Base-by-base conservation (phyloP, 2,113 vertebrate genomes). In the Chaetodon auriga region DNA sequence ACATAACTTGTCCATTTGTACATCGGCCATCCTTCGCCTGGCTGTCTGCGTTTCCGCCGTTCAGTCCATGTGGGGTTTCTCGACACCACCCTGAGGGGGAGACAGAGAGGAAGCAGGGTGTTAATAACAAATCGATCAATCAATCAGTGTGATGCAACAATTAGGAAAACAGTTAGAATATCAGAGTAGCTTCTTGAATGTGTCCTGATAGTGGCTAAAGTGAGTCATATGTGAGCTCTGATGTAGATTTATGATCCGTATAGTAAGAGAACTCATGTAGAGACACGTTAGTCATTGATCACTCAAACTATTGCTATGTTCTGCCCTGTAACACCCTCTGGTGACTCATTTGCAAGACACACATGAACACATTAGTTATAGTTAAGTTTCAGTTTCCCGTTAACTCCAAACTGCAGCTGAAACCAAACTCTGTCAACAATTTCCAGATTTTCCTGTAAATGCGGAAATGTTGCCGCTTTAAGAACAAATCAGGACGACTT, bases 61-160 rank as follows among this genome's bases (percentile, higher is more conserved):
- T 68, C 65, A 98, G 81, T 98, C 98, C 54, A 93, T 97, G 86
- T 98, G 98, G 36, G 96, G 95, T 90, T 98, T 98, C 85, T 98
- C 97, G 0, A 95, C 92, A 41, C 96, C 95, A 41, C 96, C 97
- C 97, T 99, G 65, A n/a, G 35, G 68, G 81, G 81, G 23, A 76
- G 58, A 81, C 14, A 89, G 48, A 86, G 5, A 68, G 77, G 60
- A 68, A 21, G n/a, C 0, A 1, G 0, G 1, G 11, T 2, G 51
- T 90, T 58, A 89, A 46, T 19, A 49, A 76, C 43, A 18, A 7
- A 23, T 66, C 35, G 65, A 38, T 74, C 25, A 14, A 58, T 35
- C 7, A 35, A 70, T 30, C 2, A 30, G 62, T 5, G 12, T 5
- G 12, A 73, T 41, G 7, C 2, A 64, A 23, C 5, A 21, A 23